phyloP scores from a whole-genome alignment of 2,113 vertebrate species.

The Chascanopsetta lugubris region DNA sequence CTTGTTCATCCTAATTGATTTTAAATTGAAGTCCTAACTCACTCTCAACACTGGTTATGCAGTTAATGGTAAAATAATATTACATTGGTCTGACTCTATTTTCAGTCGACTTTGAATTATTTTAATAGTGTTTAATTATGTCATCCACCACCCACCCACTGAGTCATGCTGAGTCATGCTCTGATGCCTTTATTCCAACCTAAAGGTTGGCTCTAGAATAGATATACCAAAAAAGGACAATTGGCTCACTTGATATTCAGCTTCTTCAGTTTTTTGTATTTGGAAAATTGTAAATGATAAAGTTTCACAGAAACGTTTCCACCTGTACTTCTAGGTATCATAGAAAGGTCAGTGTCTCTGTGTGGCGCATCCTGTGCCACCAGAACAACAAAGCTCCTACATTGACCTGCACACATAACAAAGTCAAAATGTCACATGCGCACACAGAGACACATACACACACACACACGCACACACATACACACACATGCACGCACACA shows the following conservation, averaged over 20 bases:
- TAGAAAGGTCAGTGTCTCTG: constrained; percentile 61
- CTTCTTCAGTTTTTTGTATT: no score
- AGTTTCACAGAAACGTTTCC: no score
- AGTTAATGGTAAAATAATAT: no score
- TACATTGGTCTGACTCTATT: no score
- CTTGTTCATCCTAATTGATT: no score
- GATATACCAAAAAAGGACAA: neutral
- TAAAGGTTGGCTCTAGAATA: neutral
- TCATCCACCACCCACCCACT: neutral
- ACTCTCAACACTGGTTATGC: no score
- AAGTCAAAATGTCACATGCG: constrained; percentile 58
- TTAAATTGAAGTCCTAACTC: no score
- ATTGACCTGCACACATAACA: constrained; percentile 26
- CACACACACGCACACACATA: neutral
- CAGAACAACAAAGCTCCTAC: constrained; percentile 35
- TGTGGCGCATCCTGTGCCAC: constrained; percentile 45
- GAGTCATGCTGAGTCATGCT: neutral
- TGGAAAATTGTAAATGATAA: no score
- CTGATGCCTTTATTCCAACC: neutral
- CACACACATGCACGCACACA: neutral
- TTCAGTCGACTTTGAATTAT: no score
- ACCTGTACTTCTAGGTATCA: no score
- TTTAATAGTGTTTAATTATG: no score
- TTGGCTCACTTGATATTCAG: neutral
- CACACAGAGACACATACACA: no score